phyloP scores from a whole-genome alignment of 2,113 vertebrate species.

The Syngnathus scovelli region DNA sequence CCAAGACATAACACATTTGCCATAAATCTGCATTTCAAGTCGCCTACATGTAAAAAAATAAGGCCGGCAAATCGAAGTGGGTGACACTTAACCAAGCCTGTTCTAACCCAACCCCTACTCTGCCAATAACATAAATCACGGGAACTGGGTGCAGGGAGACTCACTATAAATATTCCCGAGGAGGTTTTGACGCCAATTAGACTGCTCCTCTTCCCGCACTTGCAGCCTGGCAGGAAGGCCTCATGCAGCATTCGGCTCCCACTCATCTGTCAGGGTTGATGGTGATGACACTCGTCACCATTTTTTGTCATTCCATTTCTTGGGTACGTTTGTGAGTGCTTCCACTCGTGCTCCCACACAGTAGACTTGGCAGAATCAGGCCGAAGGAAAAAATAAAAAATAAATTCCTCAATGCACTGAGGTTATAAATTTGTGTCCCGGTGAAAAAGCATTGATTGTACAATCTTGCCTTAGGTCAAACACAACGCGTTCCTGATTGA shows the following conservation, averaged over 20 bases:
- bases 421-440: slow-evolving; percentile 45
- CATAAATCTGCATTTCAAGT: no score
- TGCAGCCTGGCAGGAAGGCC: background rate
- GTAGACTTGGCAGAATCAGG: slow-evolving; percentile 64
- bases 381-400: slow-evolving; percentile 19
- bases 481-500: background rate
- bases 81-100: background rate
- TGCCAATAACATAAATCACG: slow-evolving; percentile 4
- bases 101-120: background rate
- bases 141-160: background rate
- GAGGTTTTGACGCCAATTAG: slow-evolving; percentile 5
- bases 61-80: background rate
- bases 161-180: background rate
- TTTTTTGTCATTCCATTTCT: slow-evolving; percentile 39
- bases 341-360: slow-evolving; percentile 40
- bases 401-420: slow-evolving; percentile 34
- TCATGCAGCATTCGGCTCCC: background rate
- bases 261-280: slow-evolving; percentile 16
- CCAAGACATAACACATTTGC: no score
- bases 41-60: no score
- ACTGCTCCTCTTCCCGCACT: background rate
- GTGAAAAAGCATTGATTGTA: background rate
- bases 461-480: background rate
- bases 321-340: slow-evolving; percentile 42
- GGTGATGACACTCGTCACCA: slow-evolving; percentile 24